Evolutionary conservation across 1,140 invertebrate species (phyloP), one percentile per base, ranked within the genome.

Genomic region (Bombus superbus): DNA sequence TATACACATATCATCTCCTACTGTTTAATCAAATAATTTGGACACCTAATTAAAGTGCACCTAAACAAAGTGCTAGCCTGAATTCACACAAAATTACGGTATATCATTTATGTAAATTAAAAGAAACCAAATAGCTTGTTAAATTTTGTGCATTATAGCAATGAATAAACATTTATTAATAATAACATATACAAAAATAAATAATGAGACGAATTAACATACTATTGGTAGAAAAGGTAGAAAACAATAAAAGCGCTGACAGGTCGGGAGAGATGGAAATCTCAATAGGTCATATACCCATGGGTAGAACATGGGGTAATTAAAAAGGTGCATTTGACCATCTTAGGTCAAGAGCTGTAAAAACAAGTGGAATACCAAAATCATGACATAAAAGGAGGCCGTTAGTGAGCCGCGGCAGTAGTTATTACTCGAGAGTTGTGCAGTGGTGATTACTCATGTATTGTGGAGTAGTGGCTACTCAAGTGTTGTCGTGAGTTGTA

Each of bases 131-230:
- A 66, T 62, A 66, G n/a, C 35, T 35, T n/a, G 3, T 6, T 8
- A 68, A 22, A 68, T 32, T 66, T n/a, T 22, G 1, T 35, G 35
- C 15, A 68, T 11, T 35, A 35, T 68, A 68, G 2, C n/a, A 3
- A 71, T 32, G n/a, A 38, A 38, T 86, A 25, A 38, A 66, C 42
- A 38, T 79, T 80, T 66, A 82, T 38, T 86, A 86, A 86, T 83
- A 88, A 82, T 77, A 76, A 86, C 47, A 64, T 32, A 86, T 59
- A 81, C 64, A 32, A 6, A 11, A 64, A 64, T 32, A 62, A n/a
- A n/a, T 13, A 64, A 9, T 32, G n/a, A 15, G 15, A 64, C 0
- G 0, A 66, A 66, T 32, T 32, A 64, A 69, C 35, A 69, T 40
- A 80, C 15, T 81, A 68, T n/a, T 32, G 32, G 32, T 32, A 32